Base-by-base conservation (phyloP, 2,888 invertebrate species). In the Rhorus exstirpatorius region DNA sequence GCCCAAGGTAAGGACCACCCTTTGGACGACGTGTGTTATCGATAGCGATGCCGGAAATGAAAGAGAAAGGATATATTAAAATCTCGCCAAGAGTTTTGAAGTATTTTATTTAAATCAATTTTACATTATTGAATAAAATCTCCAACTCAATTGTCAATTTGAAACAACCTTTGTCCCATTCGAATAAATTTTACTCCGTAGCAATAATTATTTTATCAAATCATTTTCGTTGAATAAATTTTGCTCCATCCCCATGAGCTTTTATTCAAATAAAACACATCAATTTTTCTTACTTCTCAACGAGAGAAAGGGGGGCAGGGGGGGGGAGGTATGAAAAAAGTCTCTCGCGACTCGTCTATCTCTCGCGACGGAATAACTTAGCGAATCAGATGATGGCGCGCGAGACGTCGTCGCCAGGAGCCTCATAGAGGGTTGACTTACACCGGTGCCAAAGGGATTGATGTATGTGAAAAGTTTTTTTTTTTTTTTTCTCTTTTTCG, bases 331-430 rank as follows among this genome's bases (percentile, higher is more conserved):
- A 19, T 7, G n/a, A 17, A 75, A 67, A 76, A 67, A 58, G 67
- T 67, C 10, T 58, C 74, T 83, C 85, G 72, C 84, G 41, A 75
- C 41, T 26, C 41, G 63, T 44, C 55, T 35, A 53, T 31, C 75
- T 49, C 17, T 41, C 67, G 76, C 60, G 76, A 67, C 60, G 76
- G 76, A 76, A 76, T 76, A 76, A 76, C 67, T 76, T 68, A 60
- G 83, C 79, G 85, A 85, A 84, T 86, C 86, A 84, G 86, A 83
- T 82, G 85, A 85, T 85, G 84, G 81, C 78, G 85, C 79, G 85
- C 82, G 72, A 85, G 58, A 67, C 35, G 41, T 24, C 49, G 53
- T 31, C 76, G 76, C 19, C 35, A 68, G 58, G 26, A 41, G 14
- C n/a, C n/a, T 12, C 10, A 17, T 35, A 14, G 14, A 58, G 19